These are phyloP conservation scores for Polylopha cassiicola DNA, from an alignment of 2,888 invertebrate species.

Conservation along the genomic window DNA sequence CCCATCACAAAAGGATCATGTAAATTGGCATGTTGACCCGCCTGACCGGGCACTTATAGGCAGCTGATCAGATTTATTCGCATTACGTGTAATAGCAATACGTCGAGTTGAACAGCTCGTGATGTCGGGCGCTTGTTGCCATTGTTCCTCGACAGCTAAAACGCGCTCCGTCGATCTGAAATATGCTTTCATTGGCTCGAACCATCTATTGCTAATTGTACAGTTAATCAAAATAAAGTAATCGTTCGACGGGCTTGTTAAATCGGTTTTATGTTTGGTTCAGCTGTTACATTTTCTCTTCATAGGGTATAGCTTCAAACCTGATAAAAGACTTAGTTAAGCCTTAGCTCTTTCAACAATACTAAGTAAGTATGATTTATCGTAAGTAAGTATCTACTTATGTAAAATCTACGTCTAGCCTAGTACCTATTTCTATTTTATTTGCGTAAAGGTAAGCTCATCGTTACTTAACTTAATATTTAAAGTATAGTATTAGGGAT, in stretches of 20 bases:
- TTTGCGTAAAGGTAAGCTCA: conserved; percentile 8
- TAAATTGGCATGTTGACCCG: conserved; percentile 21
- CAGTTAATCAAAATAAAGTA: conserved; percentile 4
- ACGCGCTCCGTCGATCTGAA: conserved; percentile 10
- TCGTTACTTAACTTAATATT: conserved; percentile 10
- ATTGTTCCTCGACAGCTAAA: conserved; percentile 17
- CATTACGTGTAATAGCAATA: conserved; percentile 22
- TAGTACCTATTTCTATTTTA: conserved; percentile 6
- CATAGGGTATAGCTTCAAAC: too few species aligned
- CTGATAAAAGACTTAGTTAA: too few species aligned
- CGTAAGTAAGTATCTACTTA: background rate
- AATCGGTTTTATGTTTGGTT: background rate
- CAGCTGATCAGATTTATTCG: conserved; percentile 22
- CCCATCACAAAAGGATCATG: conserved; percentile 21
- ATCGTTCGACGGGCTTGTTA: background rate
- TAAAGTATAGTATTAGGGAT: conserved; percentile 8
- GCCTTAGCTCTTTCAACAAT: too few species aligned
- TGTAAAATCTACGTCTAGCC: background rate
- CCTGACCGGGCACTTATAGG: conserved; percentile 16
- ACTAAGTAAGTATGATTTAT: background rate
- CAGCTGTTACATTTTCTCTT: background rate
- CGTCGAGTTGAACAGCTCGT: conserved; percentile 12
- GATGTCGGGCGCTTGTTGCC: conserved; percentile 10
- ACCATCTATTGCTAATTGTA: conserved; percentile 13
- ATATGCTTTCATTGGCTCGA: conserved; percentile 14